These are phyloP conservation scores for Sebastolobus alascanus DNA, from an alignment of 2,797 vertebrate genomes.

Conservation along the genomic window DNA sequence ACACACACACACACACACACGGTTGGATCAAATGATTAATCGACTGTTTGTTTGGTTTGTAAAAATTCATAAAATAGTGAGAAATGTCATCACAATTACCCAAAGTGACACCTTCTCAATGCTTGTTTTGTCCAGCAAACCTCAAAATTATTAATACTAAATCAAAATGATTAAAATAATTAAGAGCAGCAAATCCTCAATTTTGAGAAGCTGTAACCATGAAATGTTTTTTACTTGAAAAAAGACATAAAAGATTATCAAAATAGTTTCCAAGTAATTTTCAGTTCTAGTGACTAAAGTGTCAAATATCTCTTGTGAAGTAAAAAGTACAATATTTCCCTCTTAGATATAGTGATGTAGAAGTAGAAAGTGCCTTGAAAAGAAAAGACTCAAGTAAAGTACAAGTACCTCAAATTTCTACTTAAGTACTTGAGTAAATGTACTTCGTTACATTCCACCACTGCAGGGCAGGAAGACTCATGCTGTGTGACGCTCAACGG, in stretches of 20 bases:
- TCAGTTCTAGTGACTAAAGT: background rate
- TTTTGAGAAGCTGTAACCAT: background rate
- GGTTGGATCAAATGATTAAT: background rate
- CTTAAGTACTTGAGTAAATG: background rate
- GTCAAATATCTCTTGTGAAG: background rate
- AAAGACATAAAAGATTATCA: background rate
- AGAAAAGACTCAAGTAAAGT: background rate
- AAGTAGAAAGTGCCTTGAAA: background rate
- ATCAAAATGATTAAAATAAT: background rate
- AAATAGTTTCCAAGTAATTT: background rate
- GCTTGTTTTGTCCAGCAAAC: background rate
- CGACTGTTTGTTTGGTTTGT: background rate
- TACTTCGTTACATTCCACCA: background rate
- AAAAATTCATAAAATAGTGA: background rate
- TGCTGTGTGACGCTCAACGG: slow-evolving; percentile 15
- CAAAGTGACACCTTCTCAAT: background rate
- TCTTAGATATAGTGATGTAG: background rate
- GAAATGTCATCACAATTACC: background rate
- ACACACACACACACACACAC: slow-evolving; percentile 6
- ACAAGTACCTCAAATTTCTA: background rate
- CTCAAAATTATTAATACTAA: background rate
- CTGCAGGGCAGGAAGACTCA: slow-evolving; percentile 14
- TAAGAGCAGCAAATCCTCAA: background rate
- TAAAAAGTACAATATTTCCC: background rate
- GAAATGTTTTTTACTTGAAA: background rate